Percentiles rank a stretch among this genome's conserved stretches.
Conservation (phyloP, 2,113 vertebrate genomes). For the Clarias gariepinus region DNA sequence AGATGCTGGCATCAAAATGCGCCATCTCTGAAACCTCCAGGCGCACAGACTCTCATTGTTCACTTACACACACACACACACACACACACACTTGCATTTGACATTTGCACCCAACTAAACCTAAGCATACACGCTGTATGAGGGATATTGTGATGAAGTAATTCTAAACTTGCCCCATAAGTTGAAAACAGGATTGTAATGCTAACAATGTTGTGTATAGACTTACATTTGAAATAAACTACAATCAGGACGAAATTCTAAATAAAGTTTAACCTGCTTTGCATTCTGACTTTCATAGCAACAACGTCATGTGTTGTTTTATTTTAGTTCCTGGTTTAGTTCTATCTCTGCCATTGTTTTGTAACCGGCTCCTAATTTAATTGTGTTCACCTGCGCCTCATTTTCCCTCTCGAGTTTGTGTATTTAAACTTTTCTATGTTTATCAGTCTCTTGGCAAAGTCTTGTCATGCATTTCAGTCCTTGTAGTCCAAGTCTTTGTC, state of each 20-base stretch:
- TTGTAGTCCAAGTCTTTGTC: not conserved
- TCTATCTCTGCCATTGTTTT: not conserved
- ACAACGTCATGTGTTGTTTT: constrained; percentile 3
- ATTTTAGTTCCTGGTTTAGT: constrained; percentile 4
- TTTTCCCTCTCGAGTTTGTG: constrained; percentile 4
- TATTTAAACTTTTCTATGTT: constrained; percentile 3
- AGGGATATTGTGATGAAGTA: not conserved
- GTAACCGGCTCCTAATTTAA: not conserved
- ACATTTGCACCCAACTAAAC: not conserved
- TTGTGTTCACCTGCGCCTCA: constrained; percentile 5
- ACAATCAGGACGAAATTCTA: not conserved
- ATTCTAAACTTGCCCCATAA: not conserved
- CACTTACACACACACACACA: not conserved
- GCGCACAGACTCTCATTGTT: constrained; percentile 23
- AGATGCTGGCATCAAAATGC: not conserved
- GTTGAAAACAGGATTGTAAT: not conserved
- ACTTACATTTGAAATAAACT: not conserved
- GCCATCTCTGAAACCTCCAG: not conserved
- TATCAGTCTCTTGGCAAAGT: constrained; percentile 7
- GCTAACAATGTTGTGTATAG: not conserved
- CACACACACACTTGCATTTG: not conserved
- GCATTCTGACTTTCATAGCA: not conserved
- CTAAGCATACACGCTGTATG: constrained; percentile 8
- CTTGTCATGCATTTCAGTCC: not conserved
- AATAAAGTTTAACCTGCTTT: not conserved